Evolutionary conservation across 2,797 vertebrate species (phyloP).

Genomic region (Macrochelys suwanniensis): DNA sequence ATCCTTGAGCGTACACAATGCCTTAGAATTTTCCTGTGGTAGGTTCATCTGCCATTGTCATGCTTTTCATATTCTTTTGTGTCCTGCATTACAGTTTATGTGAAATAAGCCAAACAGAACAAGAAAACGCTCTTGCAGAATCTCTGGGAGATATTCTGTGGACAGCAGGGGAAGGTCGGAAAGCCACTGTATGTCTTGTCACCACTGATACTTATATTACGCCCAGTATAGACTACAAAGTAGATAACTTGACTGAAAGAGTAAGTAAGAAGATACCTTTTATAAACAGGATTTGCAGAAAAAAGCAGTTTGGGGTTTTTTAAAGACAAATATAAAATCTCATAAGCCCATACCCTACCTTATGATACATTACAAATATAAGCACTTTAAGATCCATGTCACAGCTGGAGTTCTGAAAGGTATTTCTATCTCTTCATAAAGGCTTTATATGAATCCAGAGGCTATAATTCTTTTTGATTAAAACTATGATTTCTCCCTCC

Average conservation of each 20-base stretch:
- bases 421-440: fast-evolving
- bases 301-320: background rate
- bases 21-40: background rate
- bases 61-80: background rate
- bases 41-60: too few species aligned
- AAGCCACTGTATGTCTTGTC: constrained; percentile 82
- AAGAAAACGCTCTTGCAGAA: constrained; percentile 78
- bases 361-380: fast-evolving
- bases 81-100: constrained; percentile 74
- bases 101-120: constrained; percentile 75
- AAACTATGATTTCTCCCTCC: background rate
- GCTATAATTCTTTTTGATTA: fast-evolving
- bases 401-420: background rate
- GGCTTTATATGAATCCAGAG: background rate
- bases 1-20: background rate
- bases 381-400: fast-evolving
- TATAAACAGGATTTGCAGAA: fast-evolving
- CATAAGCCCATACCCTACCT: fast-evolving
- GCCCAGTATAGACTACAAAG: constrained; percentile 75
- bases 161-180: constrained; percentile 84
- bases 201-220: constrained; percentile 62
- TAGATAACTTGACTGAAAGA: constrained; percentile 83
- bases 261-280: constrained; percentile 63
- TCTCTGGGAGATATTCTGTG: constrained; percentile 86
- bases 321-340: fast-evolving